phyloP scores from a whole-genome alignment of 2,888 invertebrate genomes.

The Exephanes ischioxanthus region DNA sequence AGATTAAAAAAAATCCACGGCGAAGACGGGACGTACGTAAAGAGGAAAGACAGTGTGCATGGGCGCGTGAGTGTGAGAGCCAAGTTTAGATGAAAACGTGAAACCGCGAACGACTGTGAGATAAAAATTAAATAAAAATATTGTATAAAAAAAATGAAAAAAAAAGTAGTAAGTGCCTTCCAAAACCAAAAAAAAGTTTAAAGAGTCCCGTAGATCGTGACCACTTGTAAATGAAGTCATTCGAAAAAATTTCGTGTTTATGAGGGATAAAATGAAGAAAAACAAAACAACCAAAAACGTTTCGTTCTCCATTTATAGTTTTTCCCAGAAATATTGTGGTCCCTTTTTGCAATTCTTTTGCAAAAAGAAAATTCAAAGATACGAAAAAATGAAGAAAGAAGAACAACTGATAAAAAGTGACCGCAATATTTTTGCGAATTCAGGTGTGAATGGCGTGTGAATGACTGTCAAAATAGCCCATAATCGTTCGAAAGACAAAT shows the following conservation, averaged over 20 bases:
- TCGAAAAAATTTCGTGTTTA: conserved; percentile 80
- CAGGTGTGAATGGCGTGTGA: conserved; percentile 61
- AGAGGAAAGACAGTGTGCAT: conserved; percentile 41
- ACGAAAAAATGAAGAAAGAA: conserved; percentile 70
- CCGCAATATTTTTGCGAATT: conserved; percentile 66
- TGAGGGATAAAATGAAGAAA: conserved; percentile 56
- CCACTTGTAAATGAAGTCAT: conserved; percentile 84
- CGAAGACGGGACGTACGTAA: conserved; percentile 72
- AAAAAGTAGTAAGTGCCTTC: conserved; percentile 94
- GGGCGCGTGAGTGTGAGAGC: conserved; percentile 42
- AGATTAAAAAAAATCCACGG: conserved; percentile 68
- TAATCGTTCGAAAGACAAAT: conserved; percentile 49
- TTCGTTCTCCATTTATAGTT: conserved; percentile 57
- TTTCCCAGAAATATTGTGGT: conserved; percentile 42
- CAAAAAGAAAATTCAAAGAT: too few species aligned
- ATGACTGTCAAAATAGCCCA: conserved; percentile 62
- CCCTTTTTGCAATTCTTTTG: conserved; percentile 32
- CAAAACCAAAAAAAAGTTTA: conserved; percentile 85
- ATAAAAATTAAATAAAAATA: conserved; percentile 65
- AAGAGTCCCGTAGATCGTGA: conserved; percentile 85
- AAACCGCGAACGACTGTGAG: conserved; percentile 61
- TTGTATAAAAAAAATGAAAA: conserved; percentile 85
- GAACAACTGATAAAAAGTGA: conserved; percentile 47
- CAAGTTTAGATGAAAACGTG: conserved; percentile 61
- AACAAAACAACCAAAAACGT: conserved; percentile 46